Evolutionary conservation across 2,888 invertebrate species (phyloP), one percentile per base, ranked within the genome.

Genomic region (Fissipunctia ypsillon): DNA sequence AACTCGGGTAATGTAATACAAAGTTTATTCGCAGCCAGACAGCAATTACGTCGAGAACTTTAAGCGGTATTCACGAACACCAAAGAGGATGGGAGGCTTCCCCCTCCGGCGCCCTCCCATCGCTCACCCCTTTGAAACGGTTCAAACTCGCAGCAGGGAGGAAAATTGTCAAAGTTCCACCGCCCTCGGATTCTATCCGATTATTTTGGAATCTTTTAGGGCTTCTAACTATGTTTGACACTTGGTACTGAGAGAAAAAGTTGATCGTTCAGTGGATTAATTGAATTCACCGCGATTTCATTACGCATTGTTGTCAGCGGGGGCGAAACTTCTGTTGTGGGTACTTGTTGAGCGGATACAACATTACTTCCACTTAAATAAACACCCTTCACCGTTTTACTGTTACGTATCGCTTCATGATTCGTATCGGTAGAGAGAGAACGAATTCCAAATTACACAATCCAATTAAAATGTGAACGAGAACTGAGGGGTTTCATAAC

Each of bases 11-110:
- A 95, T 94, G 95, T 95, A 93, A 95, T 94, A 95, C 95, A 95
- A 95, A 95, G 93, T 95, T 96, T 94, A 95, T 93, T 95, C 93
- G 88, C 90, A 94, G 94, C 93, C 94, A 95, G 95, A 95, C 95
- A 95, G 95, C 94, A 96, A 96, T 96, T 95, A 95, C 93, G 93
- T 88, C 88, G 91, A 91, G 92, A 96, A 95, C 92, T 96, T 95
- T 91, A 93, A 94, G 93, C 94, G 93, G 94, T 93, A 94, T 95
- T 96, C 95, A 93, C 92, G 92, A 95, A 94, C 93, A 93, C 92
- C 92, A 91, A 93, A 93, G 92, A 91, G 93, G 91, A 90, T 19
- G 91, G 91, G 89, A 80, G 88, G 85, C 73, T 75, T 81, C 78
- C 89, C 77, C 81, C 75, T 78, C 75, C 70, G 28, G 52, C 52